Percentiles rank a stretch among this genome's conserved stretches.
phyloP scores from a whole-genome alignment of 2,797 vertebrate genomes.

The Lutjanus campechanus region DNA sequence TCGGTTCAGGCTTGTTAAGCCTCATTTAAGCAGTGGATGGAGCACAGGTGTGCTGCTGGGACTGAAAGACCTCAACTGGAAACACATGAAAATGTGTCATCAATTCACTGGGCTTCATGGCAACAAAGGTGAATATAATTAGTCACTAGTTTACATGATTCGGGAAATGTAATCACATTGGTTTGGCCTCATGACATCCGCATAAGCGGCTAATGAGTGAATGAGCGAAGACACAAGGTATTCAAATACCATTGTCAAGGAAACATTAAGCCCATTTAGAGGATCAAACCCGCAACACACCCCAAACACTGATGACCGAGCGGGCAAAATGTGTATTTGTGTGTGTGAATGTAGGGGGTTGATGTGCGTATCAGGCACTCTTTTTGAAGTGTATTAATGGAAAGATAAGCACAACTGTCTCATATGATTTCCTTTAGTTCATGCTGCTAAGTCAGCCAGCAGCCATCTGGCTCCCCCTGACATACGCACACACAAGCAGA shows the following conservation, averaged over 20 bases:
- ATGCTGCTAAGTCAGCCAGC: conserved; percentile 60
- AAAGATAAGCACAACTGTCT: conserved; percentile 69
- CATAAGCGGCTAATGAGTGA: conserved; percentile 6
- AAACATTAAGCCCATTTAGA: background rate
- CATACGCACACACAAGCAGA: conserved; percentile 15
- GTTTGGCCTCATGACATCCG: conserved; percentile 1
- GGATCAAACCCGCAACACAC: background rate
- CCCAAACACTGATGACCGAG: background rate
- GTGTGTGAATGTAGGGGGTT: background rate
- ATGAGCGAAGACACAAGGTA: background rate
- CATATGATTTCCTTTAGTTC: conserved; percentile 68
- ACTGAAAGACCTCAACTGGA: background rate
- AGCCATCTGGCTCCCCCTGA: conserved; percentile 68
- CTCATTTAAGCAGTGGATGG: background rate
- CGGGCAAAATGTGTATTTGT: background rate
- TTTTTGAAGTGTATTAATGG: conserved; percentile 58
- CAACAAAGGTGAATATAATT: background rate
- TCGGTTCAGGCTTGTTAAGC: background rate
- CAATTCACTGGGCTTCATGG: background rate
- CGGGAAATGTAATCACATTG: conserved; percentile 12
- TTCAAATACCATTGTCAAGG: conserved; percentile 10
- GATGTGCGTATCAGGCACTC: conserved; percentile 6
- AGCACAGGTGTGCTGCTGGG: background rate
- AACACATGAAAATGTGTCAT: background rate
- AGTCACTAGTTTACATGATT: background rate